Evolutionary conservation across 2,797 vertebrate genomes (phyloP), one percentile per base, ranked within the genome.

Genomic region (Arremon brunneinucha): DNA sequence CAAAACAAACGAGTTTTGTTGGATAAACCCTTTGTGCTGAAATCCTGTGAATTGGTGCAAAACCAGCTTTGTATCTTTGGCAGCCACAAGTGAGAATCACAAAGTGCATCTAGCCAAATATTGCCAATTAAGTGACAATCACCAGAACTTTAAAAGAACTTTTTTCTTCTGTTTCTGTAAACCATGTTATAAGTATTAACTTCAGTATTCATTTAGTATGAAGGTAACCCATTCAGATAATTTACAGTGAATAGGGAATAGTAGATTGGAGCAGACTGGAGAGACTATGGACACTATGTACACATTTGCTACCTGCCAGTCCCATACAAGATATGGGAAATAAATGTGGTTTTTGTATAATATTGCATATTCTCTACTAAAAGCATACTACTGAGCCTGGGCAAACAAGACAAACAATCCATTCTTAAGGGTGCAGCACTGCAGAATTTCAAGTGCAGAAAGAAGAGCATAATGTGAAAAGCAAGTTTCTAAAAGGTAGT

Each of bases 401-500:
- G 24, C 11, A 91, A 65, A 77, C 46, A 86, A 76, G 53, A 75
- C 77, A 85, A 87, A 80, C 43, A 62, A 65, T 47, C 23, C 1
- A 1, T 88, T 50, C 62, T 90, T 81, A 69, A 63, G 65, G 53
- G 50, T 2, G 0, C 4, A 0, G 0, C 43, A 60, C 3, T 91
- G 60, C 72, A 78, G 93, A 70, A 4, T 86, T 91, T 81, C 39
- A 78, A 71, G 53, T 34, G 32, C 12, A 35, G 35, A 80, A 83
- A 52, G 64, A 80, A 34, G 0, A n/a, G 26, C 39, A 84, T 35
- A 32, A 63, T 10, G 8, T 67, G 26, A 77, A 90, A 92, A 87
- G 13, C 64, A 84, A 63, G 41, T 43, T 91, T 68, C 49, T 60
- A 63, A 83, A 56, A 80, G 11, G 49, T 8, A 77, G n/a, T 1